Base-by-base conservation (phyloP, 2,888 invertebrate genomes). In the Ennomos fuscantarius region DNA sequence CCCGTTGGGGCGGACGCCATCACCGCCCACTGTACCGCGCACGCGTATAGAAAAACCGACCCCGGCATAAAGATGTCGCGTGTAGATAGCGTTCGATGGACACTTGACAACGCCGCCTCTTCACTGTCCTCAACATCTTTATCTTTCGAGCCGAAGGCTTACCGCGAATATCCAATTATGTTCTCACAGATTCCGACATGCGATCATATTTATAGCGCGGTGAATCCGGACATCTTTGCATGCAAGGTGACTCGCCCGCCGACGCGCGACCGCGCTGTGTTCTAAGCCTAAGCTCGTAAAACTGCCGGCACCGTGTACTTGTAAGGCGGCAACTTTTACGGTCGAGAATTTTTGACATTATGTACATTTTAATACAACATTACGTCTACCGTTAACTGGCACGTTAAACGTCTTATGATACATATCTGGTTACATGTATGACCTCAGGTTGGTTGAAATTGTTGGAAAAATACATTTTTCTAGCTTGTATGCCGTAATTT, bases 1-100 rank as follows among this genome's bases (percentile, higher is more conserved):
- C 87, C 90, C 90, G 90, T 90, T 90, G 87, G 82, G 82, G 79
- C 84, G 87, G 88, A 86, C 88, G 82, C 87, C 78, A 89, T 89
- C 87, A 88, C 87, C 87, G 89, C 89, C 90, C 88, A 89, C 86
- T 79, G 81, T 84, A 84, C 73, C 74, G 83, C 85, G 84, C 86
- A 86, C 82, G 84, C 86, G 84, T 77, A 24, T 24, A 84, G 76
- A 88, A 89, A 90, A 89, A 88, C 83, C 82, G 84, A 87, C 84
- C 84, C 79, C 77, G 64, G 76, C 72, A 83, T 83, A 79, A 82
- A 88, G 87, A 89, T 89, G 87, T 91, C 87, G 82, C 84, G 74
- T 71, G 55, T 66, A 78, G 89, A 91, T 90, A 87, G 82, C 82
- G 78, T 72, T 79, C 76, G 86, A 86, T 78, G 82, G 82, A 85